Percentiles rank a stretch among this genome's conserved stretches.
Evolutionary conservation across 2,797 vertebrate genomes (phyloP).

Genomic region (Dromococcyx pavoninus): DNA sequence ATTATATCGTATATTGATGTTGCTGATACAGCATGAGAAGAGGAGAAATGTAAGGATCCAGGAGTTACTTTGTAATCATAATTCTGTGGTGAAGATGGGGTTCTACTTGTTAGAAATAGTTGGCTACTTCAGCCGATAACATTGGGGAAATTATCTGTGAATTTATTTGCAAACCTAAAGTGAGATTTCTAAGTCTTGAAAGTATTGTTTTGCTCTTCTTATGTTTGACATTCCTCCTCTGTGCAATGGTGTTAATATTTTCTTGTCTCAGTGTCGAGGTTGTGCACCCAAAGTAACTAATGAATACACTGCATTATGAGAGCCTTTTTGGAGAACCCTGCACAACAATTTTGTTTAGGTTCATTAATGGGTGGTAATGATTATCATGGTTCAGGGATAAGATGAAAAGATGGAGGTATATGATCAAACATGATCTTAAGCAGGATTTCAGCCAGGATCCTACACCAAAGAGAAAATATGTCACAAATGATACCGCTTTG

Average conservation of each 20-base stretch:
- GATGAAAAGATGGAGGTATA: background rate
- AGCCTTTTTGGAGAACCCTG: background rate
- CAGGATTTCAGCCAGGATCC: background rate
- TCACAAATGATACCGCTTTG: background rate
- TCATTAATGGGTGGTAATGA: background rate
- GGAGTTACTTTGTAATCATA: background rate
- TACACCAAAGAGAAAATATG: background rate
- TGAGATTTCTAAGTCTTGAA: background rate
- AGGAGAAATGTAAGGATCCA: background rate
- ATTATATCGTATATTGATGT: background rate
- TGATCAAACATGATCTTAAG: background rate
- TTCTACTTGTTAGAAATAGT: background rate
- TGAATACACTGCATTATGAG: background rate
- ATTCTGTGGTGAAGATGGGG: background rate
- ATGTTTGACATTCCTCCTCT: background rate
- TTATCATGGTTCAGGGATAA: background rate
- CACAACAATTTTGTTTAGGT: background rate
- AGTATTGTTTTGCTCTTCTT: rapidly evolving
- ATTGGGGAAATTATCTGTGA: background rate
- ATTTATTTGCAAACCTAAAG: background rate
- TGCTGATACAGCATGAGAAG: background rate
- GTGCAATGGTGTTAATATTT: background rate
- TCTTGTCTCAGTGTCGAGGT: background rate
- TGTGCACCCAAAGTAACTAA: background rate
- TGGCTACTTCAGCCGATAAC: background rate